phyloP scores from a whole-genome alignment of 2,888 invertebrate genomes.

The Aquatica leii region DNA sequence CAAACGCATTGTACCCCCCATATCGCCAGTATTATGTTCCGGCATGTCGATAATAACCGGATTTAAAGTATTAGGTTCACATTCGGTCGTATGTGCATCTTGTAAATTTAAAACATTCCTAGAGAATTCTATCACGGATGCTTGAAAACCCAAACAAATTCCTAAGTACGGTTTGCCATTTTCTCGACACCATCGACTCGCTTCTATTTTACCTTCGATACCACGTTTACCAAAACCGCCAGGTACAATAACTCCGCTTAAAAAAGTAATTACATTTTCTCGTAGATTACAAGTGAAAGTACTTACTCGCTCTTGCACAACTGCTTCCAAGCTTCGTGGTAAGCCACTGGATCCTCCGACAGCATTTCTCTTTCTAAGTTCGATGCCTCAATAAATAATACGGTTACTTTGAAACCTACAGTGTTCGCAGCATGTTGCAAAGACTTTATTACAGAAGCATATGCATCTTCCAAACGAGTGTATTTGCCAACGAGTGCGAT shows the following conservation, averaged over 20 bases:
- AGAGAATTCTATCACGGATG: conserved; percentile 94
- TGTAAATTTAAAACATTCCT: conserved; percentile 80
- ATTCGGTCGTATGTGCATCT: conserved; percentile 89
- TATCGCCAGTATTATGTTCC: conserved; percentile 90
- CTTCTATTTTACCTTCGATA: conserved; percentile 94
- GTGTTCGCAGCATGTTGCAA: conserved; percentile 92
- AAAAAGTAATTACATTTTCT: conserved; percentile 41
- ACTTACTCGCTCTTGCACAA: conserved; percentile 86
- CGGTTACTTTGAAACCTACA: conserved; percentile 81
- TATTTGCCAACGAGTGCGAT: conserved; percentile 98
- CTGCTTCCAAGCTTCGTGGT: conserved; percentile 93
- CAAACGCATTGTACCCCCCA: conserved; percentile 98
- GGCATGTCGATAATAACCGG: conserved; percentile 98
- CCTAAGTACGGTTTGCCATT: conserved; percentile 93
- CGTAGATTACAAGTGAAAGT: conserved; percentile 14
- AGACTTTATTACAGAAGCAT: conserved; percentile 95
- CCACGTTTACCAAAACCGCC: conserved; percentile 98
- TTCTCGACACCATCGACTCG: conserved; percentile 91
- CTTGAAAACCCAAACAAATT: conserved; percentile 97
- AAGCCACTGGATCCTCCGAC: conserved; percentile 78
- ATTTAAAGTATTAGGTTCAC: conserved; percentile 74
- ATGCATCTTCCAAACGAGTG: conserved; percentile 93
- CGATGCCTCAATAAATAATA: conserved; percentile 92
- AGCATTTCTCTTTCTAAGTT: conserved; percentile 81
- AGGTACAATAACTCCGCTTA: conserved; percentile 92